Base-by-base conservation (phyloP, 1,140 invertebrate species). In the Hyles euphorbiae region DNA sequence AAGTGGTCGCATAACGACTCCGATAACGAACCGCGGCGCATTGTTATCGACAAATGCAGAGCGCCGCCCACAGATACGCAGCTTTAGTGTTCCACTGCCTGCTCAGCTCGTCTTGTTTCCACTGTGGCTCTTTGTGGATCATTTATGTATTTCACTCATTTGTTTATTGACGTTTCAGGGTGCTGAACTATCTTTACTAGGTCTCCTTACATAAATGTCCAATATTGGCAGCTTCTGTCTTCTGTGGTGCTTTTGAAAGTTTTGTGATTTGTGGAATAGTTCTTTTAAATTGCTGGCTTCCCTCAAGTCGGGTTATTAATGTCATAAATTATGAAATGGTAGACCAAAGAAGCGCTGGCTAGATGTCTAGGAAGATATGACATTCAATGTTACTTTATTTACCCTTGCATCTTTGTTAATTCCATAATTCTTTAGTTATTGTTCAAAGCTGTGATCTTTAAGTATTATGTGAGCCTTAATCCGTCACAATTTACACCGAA, bases 1-100 rank as follows among this genome's bases (percentile, higher is more conserved):
- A 69, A 83, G 74, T 80, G 74, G 76, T 73, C 67, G 68, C 68
- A 68, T 83, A 81, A 81, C 76, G 78, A 79, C 60, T 60, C 68
- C 76, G 76, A 76, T 83, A 83, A 81, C 78, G 76, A 83, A 69
- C 64, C 53, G 57, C 65, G 60, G 48, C 51, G 69, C 74, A 79
- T 83, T 83, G 80, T 83, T 83, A 80, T 77, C 76, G 71, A 71
- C 64, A 63, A 61, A 68, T 70, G 71, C 67, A 68, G 72, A 74
- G 60, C 67, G 53, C 46, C 0, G 12, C 12, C 34, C 0, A 44
- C 43, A 54, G 36, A 56, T 22, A 34, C 33, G 22, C 11, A 22
- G 9, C 44, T 44, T 36, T 33, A 48, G 11, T 34, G 11, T 46
- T 11, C 11, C 11, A 46, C 44, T 10, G 22, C 11, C 43, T 3